Conservation (phyloP, 2,113 vertebrate genomes). For the Paradoxurus hermaphroditus region DNA sequence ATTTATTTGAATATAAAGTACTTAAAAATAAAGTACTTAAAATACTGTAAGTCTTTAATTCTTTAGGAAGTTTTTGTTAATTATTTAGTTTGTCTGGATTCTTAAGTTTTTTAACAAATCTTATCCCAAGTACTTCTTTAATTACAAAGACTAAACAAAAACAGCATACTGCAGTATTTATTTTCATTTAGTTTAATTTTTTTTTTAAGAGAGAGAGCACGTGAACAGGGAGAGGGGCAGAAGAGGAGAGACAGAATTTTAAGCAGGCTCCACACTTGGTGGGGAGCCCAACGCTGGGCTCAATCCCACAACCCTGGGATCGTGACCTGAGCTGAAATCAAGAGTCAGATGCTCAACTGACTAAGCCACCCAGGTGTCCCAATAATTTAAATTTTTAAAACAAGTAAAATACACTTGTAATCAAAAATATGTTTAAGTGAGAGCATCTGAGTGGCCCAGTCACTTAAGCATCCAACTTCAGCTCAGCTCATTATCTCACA, state of each 20-base stretch:
- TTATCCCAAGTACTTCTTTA: neutral
- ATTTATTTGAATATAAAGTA: constrained; percentile 9
- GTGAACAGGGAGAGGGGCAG: too few species aligned
- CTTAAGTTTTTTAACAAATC: neutral
- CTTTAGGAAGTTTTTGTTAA: neutral
- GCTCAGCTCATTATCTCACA: too few species aligned
- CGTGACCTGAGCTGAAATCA: too few species aligned
- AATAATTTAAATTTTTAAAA: neutral
- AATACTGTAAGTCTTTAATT: neutral
- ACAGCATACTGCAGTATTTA: neutral
- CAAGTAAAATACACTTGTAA: neutral
- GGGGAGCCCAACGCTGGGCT: too few species aligned
- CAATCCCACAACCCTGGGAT: too few species aligned
- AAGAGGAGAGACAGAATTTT: too few species aligned
- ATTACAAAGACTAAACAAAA: neutral
- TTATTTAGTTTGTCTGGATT: neutral
- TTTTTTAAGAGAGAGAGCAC: too few species aligned
- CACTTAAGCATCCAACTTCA: too few species aligned
- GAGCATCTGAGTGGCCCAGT: neutral
- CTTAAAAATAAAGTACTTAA: neutral
- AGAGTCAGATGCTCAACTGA: too few species aligned
- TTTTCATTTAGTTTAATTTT: neutral
- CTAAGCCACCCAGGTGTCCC: too few species aligned
- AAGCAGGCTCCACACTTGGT: too few species aligned
- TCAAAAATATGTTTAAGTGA: neutral